Conservation (phyloP, 2,113 vertebrate species). For the Micromys minutus region DNA sequence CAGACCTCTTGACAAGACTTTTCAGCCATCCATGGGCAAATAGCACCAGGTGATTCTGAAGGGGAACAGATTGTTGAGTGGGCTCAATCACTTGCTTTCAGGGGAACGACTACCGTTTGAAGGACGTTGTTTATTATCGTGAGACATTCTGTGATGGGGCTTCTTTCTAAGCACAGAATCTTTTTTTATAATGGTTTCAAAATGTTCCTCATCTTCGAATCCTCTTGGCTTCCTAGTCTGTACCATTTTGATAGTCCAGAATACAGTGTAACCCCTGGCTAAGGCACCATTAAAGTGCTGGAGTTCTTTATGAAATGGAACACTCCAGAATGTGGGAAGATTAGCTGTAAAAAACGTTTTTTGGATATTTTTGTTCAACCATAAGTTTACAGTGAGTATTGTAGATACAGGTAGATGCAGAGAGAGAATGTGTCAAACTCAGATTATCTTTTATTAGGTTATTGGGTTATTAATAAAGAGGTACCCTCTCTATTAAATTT, state of each 20-base stretch:
- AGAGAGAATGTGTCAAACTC: slow-evolving; percentile 18
- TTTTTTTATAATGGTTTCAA: neutral
- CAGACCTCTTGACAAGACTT: slow-evolving; percentile 36
- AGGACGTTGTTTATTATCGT: neutral
- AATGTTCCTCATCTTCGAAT: slow-evolving; percentile 16
- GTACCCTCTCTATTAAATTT: slow-evolving; percentile 1
- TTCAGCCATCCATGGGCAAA: slow-evolving; percentile 10
- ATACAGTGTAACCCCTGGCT: neutral
- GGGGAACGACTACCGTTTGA: neutral
- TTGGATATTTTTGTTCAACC: slow-evolving; percentile 60
- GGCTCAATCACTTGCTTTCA: neutral
- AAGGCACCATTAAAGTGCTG: neutral
- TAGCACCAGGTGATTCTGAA: neutral
- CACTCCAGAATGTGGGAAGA: neutral
- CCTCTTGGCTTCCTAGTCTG: neutral
- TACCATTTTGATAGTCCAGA: neutral
- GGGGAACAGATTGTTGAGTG: neutral
- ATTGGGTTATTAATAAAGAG: slow-evolving; percentile 24
- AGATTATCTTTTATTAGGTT: slow-evolving; percentile 40
- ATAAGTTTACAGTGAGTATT: slow-evolving; percentile 63
- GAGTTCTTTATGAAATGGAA: slow-evolving; percentile 41
- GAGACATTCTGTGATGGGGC: neutral
- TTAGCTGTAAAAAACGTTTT: slow-evolving; percentile 41
- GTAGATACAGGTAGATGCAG: slow-evolving; percentile 79
- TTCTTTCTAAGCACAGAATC: neutral